Conservation (phyloP, 2,888 invertebrate genomes). For the Oscheius sp. region DNA sequence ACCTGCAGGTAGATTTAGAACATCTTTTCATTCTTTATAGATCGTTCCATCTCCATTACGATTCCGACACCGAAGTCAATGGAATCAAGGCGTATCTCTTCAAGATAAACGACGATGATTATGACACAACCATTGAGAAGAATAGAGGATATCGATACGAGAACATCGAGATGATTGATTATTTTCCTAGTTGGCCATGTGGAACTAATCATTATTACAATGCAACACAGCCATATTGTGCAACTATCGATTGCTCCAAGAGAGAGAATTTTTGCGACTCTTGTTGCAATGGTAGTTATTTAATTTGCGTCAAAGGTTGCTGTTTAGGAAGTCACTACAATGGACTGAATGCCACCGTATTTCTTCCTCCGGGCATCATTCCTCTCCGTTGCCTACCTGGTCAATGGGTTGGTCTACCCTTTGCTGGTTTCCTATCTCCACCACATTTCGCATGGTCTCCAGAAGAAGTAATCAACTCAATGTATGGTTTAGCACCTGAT, state of each 20-base stretch:
- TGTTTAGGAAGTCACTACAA: constrained; percentile 13
- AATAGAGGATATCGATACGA: constrained; percentile 50
- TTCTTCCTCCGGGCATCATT: constrained; percentile 58
- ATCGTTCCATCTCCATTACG: constrained; percentile 50
- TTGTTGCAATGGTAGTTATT: constrained; percentile 12
- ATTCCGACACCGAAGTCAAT: constrained; percentile 38
- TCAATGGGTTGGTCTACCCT: constrained; percentile 45
- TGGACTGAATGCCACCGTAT: constrained; percentile 34
- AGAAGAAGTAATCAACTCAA: constrained; percentile 29
- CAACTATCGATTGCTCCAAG: neutral
- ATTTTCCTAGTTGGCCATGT: constrained; percentile 56
- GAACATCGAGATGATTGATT: constrained; percentile 47
- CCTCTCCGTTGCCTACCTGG: constrained; percentile 60
- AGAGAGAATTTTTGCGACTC: neutral
- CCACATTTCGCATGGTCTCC: constrained; percentile 64
- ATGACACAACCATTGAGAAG: constrained; percentile 44
- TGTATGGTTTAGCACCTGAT: constrained; percentile 46
- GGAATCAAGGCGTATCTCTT: constrained; percentile 51
- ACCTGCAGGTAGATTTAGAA: constrained; percentile 38
- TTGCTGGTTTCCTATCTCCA: constrained; percentile 53
- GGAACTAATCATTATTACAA: constrained; percentile 39
- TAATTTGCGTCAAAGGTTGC: neutral
- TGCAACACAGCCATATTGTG: constrained; percentile 17
- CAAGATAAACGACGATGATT: constrained; percentile 46
- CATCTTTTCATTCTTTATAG: too few relatives aligned